Conservation (phyloP, 2,888 invertebrate genomes). For the Chironomus tentans region DNA sequence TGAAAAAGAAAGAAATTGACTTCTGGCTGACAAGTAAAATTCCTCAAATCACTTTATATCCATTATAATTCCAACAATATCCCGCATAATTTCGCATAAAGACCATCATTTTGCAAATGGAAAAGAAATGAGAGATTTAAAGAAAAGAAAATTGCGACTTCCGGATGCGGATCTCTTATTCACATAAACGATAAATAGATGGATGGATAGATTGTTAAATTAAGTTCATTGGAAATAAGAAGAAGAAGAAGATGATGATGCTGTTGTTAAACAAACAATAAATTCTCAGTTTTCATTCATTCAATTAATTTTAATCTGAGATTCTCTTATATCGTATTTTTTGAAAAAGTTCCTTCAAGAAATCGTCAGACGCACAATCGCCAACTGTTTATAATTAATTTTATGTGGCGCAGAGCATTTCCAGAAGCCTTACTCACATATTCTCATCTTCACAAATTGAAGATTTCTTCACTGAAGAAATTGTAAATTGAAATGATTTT, state of each 20-base stretch:
- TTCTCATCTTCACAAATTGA: neutral
- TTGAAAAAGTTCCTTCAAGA: slow-evolving; percentile 10
- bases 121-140: too few species aligned
- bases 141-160: neutral
- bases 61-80: too few species aligned
- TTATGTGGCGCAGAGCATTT: slow-evolving; percentile 27
- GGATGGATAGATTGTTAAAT: neutral
- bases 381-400: slow-evolving; percentile 27
- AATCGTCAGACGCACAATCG: slow-evolving; percentile 26
- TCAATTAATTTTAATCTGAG: slow-evolving; percentile 24
- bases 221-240: neutral
- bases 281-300: slow-evolving; percentile 25
- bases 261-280: slow-evolving; percentile 21
- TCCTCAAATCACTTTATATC: too few species aligned
- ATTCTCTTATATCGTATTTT: neutral
- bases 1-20: too few species aligned
- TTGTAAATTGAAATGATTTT: too few species aligned
- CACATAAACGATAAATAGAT: neutral
- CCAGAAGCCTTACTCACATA: slow-evolving; percentile 14
- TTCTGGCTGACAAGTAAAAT: too few species aligned
- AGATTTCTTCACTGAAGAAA: neutral
- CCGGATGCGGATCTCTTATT: neutral
- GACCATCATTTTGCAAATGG: too few species aligned
- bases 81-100: too few species aligned
- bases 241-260: neutral